Base-by-base conservation (phyloP, 2,888 invertebrate genomes). In the Malthinus flaveolus region DNA sequence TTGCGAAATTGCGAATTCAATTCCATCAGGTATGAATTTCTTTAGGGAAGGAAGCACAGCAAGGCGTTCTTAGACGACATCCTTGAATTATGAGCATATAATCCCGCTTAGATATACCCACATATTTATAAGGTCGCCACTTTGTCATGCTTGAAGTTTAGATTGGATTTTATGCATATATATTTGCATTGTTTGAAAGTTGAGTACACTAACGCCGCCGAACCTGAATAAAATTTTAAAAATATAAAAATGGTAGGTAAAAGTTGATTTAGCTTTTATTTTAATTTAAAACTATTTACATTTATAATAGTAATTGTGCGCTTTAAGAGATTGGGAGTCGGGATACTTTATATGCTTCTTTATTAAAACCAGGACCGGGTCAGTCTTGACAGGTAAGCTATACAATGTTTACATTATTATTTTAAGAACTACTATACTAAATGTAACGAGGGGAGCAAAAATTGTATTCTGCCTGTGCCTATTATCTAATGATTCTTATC, bases 101-200 rank as follows among this genome's bases (percentile, higher is more conserved):
- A 76, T 76, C 76, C 73, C 70, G 75, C 75, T 73, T 75, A 74
- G 74, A 75, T 76, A 76, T 76, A 71, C 73, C 76, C 75, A 75
- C 77, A 77, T 77, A 78, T 77, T 78, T 78, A 77, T 78, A 78
- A 77, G 77, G 77, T 76, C 76, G 73, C 75, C 74, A 75, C 74
- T 78, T 77, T 78, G 76, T 78, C 77, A 78, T 77, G 70, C 74
- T 64, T 78, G 79, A 79, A 79, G 79, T 79, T 79, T 79, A 79
- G 78, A 79, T 79, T 79, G 76, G 78, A 79, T 79, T 79, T 77
- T 75, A 73, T 77, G 76, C 57, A 61, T 57, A 77, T 73, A 71
- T 74, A 77, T 75, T 68, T 66, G 66, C 68, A 65, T 64, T 68
- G 50, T 57, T 57, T 47, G 37, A 42, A 56, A 51, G 46, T 59